Base-by-base conservation (phyloP, 1,140 invertebrate species). In the Apis florea region DNA sequence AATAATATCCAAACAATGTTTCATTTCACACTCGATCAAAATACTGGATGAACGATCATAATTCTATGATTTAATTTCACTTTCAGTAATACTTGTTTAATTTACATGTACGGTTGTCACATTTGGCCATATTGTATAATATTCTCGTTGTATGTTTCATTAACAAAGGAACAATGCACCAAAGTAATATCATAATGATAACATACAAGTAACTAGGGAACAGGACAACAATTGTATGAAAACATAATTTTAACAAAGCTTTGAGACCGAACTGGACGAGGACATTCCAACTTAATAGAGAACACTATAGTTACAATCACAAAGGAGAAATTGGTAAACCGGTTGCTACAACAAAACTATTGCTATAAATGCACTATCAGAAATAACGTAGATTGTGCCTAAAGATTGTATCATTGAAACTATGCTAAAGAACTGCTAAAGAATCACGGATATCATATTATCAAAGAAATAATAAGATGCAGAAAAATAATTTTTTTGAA, bases 321-420 rank as follows among this genome's bases (percentile, higher is more conserved):
- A 69, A 77, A 77, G 64, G 66, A 76, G 72, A 69, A 76, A 79
- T 69, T 82, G 83, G 64, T 61, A 77, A 84, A 84, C 83, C 79
- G 85, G 68, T 84, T 76, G 79, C 64, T 49, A 56, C 74, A 80
- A 79, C 71, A 59, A 61, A 17, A 61, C n/a, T 61, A 17, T 17
- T 12, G 17, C 15, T 67, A 24, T 21, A 47, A 61, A 61, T 51
- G 40, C 71, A 24, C 66, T 80, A 80, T 80, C 78, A 72, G n/a
- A 66, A 26, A 59, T 24, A 71, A 61, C 21, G 6, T 15, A 24
- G 11, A 54, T 10, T 2, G 13, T 19, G 9, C 15, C 24, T 17
- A 26, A 13, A 15, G 58, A 72, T 63, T 47, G 13, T 66, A 9
- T 40, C n/a, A 21, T 1, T 51, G 63, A 63, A 49, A n/a, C 10